These are phyloP conservation scores for Cheilosia scutellata DNA, from an alignment of 2,888 invertebrate species.

Conservation along the genomic window DNA sequence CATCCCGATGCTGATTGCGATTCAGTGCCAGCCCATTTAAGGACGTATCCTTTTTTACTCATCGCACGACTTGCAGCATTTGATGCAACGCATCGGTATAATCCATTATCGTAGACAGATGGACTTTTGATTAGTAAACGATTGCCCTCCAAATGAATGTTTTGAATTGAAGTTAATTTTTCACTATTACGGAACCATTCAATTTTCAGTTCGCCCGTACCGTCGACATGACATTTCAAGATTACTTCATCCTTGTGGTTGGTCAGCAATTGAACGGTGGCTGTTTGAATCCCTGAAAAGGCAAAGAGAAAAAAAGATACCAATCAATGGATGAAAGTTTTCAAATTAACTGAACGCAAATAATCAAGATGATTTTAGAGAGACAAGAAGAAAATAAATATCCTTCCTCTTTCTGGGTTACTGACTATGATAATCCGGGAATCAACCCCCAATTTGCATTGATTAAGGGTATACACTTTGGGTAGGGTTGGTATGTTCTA, in stretches of 20 bases:
- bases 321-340: constrained; percentile 55
- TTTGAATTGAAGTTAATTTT: constrained; percentile 86
- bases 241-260: constrained; percentile 81
- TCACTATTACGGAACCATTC: constrained; percentile 86
- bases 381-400: background rate
- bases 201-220: constrained; percentile 80
- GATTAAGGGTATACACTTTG: too few relatives aligned
- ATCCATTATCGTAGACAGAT: constrained; percentile 86
- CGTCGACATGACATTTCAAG: constrained; percentile 83
- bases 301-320: constrained; percentile 34
- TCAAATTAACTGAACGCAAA: constrained; percentile 61
- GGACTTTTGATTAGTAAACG: constrained; percentile 81
- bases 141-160: constrained; percentile 85
- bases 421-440: too few relatives aligned
- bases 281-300: constrained; percentile 81
- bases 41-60: constrained; percentile 81
- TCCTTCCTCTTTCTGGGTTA: background rate
- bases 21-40: constrained; percentile 77
- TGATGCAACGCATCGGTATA: constrained; percentile 89
- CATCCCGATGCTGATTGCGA: constrained; percentile 78
- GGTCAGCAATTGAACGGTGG: constrained; percentile 81
- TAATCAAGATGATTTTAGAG: background rate
- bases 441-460: too few relatives aligned
- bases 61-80: constrained; percentile 87
- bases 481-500: too few relatives aligned